These are phyloP conservation scores for Philotrypesis tridentata DNA, from an alignment of 1,140 invertebrate genomes.

Conservation along the genomic window DNA sequence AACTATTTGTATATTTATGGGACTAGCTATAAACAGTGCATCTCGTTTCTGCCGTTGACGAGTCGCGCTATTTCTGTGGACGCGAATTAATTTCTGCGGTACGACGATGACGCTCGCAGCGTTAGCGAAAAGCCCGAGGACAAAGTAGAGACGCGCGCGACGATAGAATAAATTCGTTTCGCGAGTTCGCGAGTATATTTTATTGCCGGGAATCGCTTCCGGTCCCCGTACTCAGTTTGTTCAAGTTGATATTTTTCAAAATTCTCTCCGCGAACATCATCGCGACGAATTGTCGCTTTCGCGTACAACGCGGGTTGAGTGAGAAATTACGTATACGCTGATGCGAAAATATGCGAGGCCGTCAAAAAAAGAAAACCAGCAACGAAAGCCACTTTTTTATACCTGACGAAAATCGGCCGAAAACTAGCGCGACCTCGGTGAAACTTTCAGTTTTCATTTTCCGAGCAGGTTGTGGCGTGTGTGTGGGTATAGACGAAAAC, in stretches of 20 bases:
- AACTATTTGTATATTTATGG: conserved; percentile 41
- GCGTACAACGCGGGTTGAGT: background rate
- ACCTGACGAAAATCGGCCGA: background rate
- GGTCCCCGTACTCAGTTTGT: too few relatives aligned
- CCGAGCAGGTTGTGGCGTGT: too few relatives aligned
- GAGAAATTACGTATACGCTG: too few relatives aligned
- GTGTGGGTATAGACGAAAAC: too few relatives aligned
- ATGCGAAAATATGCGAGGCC: too few relatives aligned
- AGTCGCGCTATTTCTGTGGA: background rate
- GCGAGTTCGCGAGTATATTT: conserved; percentile 21
- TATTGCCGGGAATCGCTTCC: background rate
- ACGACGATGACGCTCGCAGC: background rate
- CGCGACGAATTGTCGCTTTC: too few relatives aligned
- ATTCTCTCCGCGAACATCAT: background rate
- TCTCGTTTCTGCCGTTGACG: background rate
- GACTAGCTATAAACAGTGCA: conserved; percentile 16
- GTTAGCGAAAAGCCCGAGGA: conserved; percentile 8
- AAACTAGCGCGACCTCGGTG: background rate
- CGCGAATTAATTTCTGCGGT: conserved; percentile 38
- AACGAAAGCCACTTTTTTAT: too few relatives aligned
- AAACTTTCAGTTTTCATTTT: background rate
- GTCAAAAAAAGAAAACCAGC: too few relatives aligned
- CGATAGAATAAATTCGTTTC: conserved; percentile 35
- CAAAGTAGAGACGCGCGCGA: background rate
- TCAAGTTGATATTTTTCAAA: background rate